These are phyloP conservation scores for Phania funesta DNA, from an alignment of 2,888 invertebrate species.

Conservation along the genomic window DNA sequence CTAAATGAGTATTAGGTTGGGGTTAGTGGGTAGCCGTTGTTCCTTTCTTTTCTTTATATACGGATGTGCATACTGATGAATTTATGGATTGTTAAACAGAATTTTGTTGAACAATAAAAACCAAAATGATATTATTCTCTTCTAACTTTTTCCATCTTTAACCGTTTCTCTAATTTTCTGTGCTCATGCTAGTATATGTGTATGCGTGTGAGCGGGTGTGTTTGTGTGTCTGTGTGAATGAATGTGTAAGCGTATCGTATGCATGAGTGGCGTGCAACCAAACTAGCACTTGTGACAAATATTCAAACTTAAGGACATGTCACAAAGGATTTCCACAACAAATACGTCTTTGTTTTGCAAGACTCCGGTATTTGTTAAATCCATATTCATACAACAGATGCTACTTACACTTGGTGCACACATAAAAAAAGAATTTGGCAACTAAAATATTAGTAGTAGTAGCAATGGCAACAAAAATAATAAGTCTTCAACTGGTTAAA, in stretches of 20 bases:
- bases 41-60: background rate
- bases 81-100: constrained; percentile 66
- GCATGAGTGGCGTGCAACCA: constrained; percentile 49
- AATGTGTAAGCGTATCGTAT: constrained; percentile 14
- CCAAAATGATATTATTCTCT: constrained; percentile 44
- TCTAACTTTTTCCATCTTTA: background rate
- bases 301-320: constrained; percentile 67
- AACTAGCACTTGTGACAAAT: constrained; percentile 65
- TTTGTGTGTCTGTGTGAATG: too few relatives aligned
- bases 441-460: constrained; percentile 5
- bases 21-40: background rate
- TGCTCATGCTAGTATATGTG: too few relatives aligned
- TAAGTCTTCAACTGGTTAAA: constrained; percentile 34
- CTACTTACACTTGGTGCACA: constrained; percentile 39
- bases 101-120: constrained; percentile 58
- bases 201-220: background rate
- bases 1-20: background rate
- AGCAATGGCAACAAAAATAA: constrained; percentile 4
- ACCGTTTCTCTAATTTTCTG: constrained; percentile 10
- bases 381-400: constrained; percentile 63
- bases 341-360: constrained; percentile 62
- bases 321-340: constrained; percentile 67
- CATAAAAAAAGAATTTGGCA: background rate
- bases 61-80: constrained; percentile 52
- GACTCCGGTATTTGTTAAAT: constrained; percentile 61